A percentile compares a stretch with the other conserved stretches of the same genome.
phyloP scores from a whole-genome alignment of 2,797 vertebrate species.

The Anniella stebbinsi region DNA sequence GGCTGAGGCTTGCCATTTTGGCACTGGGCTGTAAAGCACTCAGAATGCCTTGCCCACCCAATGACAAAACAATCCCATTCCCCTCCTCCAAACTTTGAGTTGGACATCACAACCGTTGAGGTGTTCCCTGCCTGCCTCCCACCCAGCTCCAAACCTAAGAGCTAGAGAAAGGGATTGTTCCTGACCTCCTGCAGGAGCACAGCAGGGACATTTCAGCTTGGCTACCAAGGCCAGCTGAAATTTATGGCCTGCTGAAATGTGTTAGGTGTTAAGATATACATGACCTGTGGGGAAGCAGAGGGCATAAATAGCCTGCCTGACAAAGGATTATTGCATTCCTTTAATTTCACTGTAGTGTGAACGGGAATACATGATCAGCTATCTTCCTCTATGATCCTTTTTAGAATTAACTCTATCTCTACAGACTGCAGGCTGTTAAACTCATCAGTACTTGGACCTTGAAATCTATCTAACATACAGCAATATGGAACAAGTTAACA shows the following conservation, averaged over 20 bases:
- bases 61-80: not conserved
- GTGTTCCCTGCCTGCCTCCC: no score
- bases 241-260: not conserved
- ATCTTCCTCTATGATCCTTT: not conserved
- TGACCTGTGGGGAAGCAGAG: not conserved
- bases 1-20: not conserved
- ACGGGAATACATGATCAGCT: slow-evolving; percentile 3
- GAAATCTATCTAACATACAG: not conserved
- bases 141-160: not conserved
- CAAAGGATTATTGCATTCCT: slow-evolving; percentile 16
- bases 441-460: not conserved
- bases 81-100: not conserved
- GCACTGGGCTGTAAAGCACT: not conserved
- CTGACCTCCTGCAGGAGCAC: not conserved
- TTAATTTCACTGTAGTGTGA: not conserved
- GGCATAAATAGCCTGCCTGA: not conserved
- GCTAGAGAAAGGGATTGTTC: not conserved
- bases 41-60: not conserved
- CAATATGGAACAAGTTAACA: not conserved
- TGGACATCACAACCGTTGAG: not conserved
- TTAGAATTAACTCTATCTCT: not conserved
- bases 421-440: not conserved
- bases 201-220: not conserved
- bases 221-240: not conserved
- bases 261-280: not conserved